These are phyloP conservation scores for Pantherophis vulpinus DNA, from an alignment of 2,797 vertebrate genomes.

Conservation along the genomic window DNA sequence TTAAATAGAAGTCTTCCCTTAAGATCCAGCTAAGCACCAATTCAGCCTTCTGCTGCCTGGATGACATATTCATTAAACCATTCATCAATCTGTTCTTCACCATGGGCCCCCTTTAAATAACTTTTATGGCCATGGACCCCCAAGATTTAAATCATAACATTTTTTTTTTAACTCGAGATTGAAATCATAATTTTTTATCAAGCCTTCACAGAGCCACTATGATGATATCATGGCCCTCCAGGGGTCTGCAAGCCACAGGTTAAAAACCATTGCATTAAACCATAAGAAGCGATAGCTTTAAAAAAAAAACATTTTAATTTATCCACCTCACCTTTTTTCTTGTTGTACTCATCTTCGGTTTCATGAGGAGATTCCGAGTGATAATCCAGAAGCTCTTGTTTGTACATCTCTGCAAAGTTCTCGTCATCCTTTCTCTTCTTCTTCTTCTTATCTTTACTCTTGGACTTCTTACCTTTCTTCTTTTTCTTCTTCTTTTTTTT, in stretches of 20 bases:
- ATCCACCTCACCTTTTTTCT: conserved; percentile 85
- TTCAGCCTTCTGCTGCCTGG: not conserved
- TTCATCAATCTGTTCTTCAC: not conserved
- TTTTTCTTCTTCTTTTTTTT: conserved; percentile 67
- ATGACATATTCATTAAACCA: not conserved
- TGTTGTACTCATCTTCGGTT: conserved; percentile 90
- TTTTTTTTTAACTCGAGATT: no score
- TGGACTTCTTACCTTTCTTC: conserved; percentile 73
- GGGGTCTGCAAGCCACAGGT: not conserved
- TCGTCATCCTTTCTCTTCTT: conserved; percentile 77
- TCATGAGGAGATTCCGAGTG: conserved; percentile 83
- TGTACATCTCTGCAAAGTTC: conserved; percentile 85
- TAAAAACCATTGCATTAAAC: not conserved
- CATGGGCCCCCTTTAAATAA: not conserved
- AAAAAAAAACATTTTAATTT: not conserved
- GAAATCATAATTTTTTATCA: not conserved
- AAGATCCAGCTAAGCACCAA: no score
- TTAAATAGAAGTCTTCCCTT: not conserved
- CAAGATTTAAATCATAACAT: not conserved
- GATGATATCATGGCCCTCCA: not conserved
- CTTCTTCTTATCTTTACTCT: conserved; percentile 54
- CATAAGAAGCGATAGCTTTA: not conserved
- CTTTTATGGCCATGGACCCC: not conserved
- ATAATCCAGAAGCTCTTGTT: conserved; percentile 85
- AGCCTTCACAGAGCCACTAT: not conserved